These are phyloP conservation scores for Hymenopus coronatus DNA, from an alignment of 2,888 invertebrate genomes.

Conservation along the genomic window DNA sequence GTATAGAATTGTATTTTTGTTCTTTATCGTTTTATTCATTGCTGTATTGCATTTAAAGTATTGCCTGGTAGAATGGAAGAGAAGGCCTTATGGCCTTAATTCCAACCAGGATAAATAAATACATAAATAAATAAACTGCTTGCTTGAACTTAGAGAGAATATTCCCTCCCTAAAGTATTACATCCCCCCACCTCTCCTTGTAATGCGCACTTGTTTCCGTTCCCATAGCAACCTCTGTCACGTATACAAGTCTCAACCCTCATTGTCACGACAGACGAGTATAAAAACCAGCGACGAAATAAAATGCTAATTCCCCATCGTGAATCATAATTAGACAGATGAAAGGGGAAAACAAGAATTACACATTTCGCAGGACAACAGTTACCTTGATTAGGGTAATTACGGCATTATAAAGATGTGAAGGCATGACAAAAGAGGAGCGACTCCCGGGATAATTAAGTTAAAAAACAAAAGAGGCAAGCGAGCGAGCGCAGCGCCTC, in stretches of 20 bases:
- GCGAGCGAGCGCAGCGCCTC: neutral
- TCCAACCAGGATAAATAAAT: too few relatives aligned
- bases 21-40: too few relatives aligned
- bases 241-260: neutral
- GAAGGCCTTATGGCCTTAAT: too few relatives aligned
- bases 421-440: neutral
- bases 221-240: neutral
- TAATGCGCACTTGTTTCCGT: neutral
- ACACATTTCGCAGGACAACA: neutral
- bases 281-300: neutral
- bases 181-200: too few relatives aligned
- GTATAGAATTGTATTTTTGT: too few relatives aligned
- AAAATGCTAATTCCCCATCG: neutral
- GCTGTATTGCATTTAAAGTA: too few relatives aligned
- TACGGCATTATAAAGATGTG: neutral
- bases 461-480: neutral
- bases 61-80: too few relatives aligned
- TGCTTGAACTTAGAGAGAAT: too few relatives aligned
- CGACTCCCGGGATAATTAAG: neutral
- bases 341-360: neutral
- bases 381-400: neutral
- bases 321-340: neutral
- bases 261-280: neutral
- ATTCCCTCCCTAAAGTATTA: too few relatives aligned
- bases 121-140: too few relatives aligned